A percentile compares a stretch with the other conserved stretches of the same genome.
These are phyloP conservation scores for Cynodonichthys magdalenae DNA, from an alignment of 2,797 vertebrate species.

Conservation along the genomic window DNA sequence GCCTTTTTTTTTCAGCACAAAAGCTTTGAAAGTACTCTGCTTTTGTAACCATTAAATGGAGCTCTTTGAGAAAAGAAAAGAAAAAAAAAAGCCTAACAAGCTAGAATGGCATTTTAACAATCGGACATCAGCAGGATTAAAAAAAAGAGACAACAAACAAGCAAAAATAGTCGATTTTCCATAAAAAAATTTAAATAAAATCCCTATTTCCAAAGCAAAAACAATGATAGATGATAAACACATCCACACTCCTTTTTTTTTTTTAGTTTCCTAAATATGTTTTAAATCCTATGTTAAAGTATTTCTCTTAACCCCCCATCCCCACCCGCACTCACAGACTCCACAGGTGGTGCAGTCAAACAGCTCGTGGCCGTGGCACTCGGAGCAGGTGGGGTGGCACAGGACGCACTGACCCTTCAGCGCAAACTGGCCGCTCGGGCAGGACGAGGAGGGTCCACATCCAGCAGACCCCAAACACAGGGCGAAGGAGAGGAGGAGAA, in stretches of 20 bases:
- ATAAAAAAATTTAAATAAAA: not conserved
- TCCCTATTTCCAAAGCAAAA: no score
- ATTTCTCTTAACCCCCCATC: no score
- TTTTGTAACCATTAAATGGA: conserved; percentile 52
- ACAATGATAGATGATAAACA: no score
- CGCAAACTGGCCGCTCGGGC: conserved; percentile 81
- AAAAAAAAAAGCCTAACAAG: conserved; percentile 35
- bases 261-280: no score
- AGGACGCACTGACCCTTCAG: conserved; percentile 82
- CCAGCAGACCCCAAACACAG: conserved; percentile 44
- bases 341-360: conserved; percentile 85
- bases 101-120: conserved; percentile 36
- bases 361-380: conserved; percentile 84
- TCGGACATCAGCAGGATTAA: conserved; percentile 28
- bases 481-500: conserved; percentile 42
- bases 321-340: conserved; percentile 74
- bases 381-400: conserved; percentile 84
- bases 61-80: conserved; percentile 18
- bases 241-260: no score
- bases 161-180: not conserved
- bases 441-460: conserved; percentile 62
- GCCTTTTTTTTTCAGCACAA: conserved; percentile 13
- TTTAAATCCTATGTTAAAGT: not conserved
- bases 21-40: conserved; percentile 28
- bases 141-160: not conserved